A percentile compares a stretch with the other conserved stretches of the same genome.
Conservation (phyloP, 92 coral and sea anemone species). For the Palythoa caribaeorum region DNA sequence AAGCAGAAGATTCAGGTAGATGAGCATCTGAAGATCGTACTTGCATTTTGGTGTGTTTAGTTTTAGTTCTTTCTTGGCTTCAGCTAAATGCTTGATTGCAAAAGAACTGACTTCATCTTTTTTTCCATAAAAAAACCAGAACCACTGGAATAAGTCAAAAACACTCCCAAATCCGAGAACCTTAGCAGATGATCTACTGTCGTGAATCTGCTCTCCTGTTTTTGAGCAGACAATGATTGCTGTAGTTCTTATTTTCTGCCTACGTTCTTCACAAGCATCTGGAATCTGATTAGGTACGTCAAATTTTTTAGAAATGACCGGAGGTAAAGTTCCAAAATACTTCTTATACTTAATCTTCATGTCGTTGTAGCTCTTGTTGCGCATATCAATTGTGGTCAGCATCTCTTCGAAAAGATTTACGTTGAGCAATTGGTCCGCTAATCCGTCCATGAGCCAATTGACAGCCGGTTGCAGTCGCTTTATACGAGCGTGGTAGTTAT, state of each 20-base stretch:
- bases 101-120: not conserved
- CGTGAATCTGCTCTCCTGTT: conserved; percentile 34
- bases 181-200: conserved; percentile 33
- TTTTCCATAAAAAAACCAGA: conserved; percentile 33
- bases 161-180: conserved; percentile 34
- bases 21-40: conserved; percentile 22
- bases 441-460: conserved; percentile 25
- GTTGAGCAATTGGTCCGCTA: conserved; percentile 32
- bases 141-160: conserved; percentile 42
- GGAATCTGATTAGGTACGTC: not conserved
- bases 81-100: conserved; percentile 17
- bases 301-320: not conserved
- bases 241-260: conserved; percentile 28
- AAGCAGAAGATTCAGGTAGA: conserved; percentile 38
- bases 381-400: conserved; percentile 41
- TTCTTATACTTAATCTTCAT: conserved; percentile 42
- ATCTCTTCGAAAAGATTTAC: conserved; percentile 42
- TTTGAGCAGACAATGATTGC: conserved; percentile 27
- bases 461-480: not conserved
- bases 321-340: conserved; percentile 25
- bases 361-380: conserved; percentile 44
- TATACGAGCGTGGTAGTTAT: not conserved
- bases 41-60: conserved; percentile 23
- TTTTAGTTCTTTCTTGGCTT: conserved; percentile 5
- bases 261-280: conserved; percentile 33